Percentiles rank a stretch among this genome's conserved stretches.
Evolutionary conservation across 2,797 vertebrate species (phyloP).

Genomic region (Prionace glauca): DNA sequence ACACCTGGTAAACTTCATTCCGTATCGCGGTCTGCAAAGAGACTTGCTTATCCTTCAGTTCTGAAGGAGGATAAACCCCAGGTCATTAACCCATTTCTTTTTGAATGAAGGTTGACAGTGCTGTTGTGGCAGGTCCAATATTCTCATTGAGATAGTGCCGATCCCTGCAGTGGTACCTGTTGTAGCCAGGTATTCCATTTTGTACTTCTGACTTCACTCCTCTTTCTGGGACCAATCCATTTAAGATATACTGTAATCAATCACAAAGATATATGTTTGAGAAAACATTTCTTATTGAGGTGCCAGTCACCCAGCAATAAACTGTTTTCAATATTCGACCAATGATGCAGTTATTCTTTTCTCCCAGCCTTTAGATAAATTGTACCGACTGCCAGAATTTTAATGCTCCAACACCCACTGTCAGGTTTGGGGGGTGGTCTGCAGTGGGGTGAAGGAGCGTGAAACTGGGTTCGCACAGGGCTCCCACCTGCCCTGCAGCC

Average conservation of each 20-base stretch:
- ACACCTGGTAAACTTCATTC: background rate
- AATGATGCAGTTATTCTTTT: background rate
- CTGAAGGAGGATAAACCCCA: background rate
- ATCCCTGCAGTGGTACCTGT: background rate
- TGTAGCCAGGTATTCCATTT: constrained; percentile 7
- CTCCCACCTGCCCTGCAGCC: too few species aligned
- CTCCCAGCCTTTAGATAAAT: background rate
- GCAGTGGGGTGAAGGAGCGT: too few species aligned
- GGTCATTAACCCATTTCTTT: background rate
- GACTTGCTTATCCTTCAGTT: background rate
- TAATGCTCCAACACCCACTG: too few species aligned
- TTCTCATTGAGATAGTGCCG: background rate
- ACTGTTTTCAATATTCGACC: background rate
- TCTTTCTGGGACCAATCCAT: background rate
- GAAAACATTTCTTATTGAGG: background rate
- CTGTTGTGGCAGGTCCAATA: background rate
- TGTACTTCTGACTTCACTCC: background rate
- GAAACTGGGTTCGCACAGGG: too few species aligned
- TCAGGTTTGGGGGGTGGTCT: too few species aligned
- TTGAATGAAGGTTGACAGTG: background rate
- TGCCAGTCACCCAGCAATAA: background rate
- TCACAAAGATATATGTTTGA: background rate
- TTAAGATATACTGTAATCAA: background rate
- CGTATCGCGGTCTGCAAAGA: background rate
- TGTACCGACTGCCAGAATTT: background rate